phyloP scores from a whole-genome alignment of 2,888 invertebrate genomes.

The Hypsopygia costalis region DNA sequence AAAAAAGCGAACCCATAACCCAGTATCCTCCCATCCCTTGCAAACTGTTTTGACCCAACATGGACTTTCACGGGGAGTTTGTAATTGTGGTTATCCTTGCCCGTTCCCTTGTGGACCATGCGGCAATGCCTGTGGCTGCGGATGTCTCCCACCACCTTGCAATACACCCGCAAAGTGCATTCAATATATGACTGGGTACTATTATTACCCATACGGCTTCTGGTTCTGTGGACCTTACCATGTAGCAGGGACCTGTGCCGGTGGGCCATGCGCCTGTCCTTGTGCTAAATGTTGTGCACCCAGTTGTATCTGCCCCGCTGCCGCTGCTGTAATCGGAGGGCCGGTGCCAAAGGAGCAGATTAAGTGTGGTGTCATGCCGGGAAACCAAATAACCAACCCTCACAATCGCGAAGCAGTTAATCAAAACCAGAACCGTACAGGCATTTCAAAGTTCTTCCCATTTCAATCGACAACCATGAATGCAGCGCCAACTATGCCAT shows the following conservation, averaged over 20 bases:
- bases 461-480: slow-evolving; percentile 14
- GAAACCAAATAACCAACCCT: slow-evolving; percentile 19
- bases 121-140: slow-evolving; percentile 24
- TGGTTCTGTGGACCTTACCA: slow-evolving; percentile 43
- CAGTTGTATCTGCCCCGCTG: slow-evolving; percentile 8
- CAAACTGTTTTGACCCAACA: background rate
- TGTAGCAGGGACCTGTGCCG: slow-evolving; percentile 9
- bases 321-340: background rate
- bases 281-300: background rate
- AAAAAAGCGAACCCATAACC: background rate
- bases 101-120: slow-evolving; percentile 39
- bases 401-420: too few species aligned
- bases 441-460: slow-evolving; percentile 38
- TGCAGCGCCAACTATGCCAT: background rate
- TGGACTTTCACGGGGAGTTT: slow-evolving; percentile 24
- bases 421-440: slow-evolving; percentile 11
- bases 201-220: slow-evolving; percentile 36
- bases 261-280: background rate
- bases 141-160: slow-evolving; percentile 22
- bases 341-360: background rate
- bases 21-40: background rate
- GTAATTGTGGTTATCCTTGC: slow-evolving; percentile 28
- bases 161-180: slow-evolving; percentile 27
- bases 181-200: slow-evolving; percentile 34
- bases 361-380: slow-evolving; percentile 10